Evolutionary conservation across 2,888 invertebrate genomes (phyloP).

Genomic region (Stegana nigrithorax): DNA sequence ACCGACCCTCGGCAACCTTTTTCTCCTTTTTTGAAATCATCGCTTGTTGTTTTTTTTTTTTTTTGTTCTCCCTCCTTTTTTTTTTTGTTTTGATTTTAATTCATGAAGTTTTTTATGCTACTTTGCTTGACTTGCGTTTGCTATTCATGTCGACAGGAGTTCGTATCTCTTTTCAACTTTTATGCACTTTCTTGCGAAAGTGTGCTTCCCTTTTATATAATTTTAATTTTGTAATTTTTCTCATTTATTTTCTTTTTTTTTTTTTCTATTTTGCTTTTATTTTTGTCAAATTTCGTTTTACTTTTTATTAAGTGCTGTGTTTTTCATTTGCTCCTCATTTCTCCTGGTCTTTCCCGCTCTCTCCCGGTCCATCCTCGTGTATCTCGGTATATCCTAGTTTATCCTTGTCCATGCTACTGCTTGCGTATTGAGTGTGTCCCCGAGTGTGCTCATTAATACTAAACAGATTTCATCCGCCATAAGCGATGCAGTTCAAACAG

Average conservation of each 20-base stretch:
- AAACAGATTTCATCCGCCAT: background rate
- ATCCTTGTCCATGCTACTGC: no score
- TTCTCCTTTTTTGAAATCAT: no score
- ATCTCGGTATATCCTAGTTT: no score
- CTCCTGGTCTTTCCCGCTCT: background rate
- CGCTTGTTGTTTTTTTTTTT: no score
- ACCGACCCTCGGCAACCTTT: background rate
- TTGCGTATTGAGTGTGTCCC: no score
- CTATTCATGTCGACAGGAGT: background rate
- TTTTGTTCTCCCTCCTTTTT: no score
- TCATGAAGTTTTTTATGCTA: background rate
- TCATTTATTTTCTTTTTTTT: no score
- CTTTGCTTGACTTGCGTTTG: background rate
- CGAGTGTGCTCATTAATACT: background rate
- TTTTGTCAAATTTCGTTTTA: background rate
- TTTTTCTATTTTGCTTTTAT: no score
- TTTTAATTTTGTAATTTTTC: no score
- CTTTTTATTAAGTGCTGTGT: background rate
- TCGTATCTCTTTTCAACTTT: background rate
- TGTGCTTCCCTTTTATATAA: no score
- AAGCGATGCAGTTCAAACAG: no score
- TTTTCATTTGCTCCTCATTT: background rate
- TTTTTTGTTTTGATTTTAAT: background rate
- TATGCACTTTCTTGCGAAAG: background rate
- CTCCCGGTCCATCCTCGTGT: no score